Conservation (phyloP, 2,888 invertebrate genomes). For the Zygogramma bicolorata region DNA sequence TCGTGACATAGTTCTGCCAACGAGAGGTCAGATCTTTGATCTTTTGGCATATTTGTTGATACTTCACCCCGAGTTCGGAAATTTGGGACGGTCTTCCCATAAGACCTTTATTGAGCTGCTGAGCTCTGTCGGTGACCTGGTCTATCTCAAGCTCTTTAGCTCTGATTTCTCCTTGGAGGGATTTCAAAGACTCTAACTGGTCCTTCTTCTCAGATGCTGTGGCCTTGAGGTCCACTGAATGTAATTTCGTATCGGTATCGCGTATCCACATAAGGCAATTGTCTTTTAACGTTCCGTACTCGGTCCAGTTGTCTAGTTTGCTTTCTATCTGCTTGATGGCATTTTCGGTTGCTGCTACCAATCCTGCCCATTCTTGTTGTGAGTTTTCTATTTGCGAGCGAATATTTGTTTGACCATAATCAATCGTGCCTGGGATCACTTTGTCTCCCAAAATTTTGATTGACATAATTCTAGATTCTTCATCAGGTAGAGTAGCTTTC, state of each 20-base stretch:
- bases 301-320: constrained; percentile 91
- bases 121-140: constrained; percentile 90
- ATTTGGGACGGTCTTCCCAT: constrained; percentile 85
- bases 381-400: constrained; percentile 88
- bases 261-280: constrained; percentile 89
- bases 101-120: constrained; percentile 82
- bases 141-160: constrained; percentile 95
- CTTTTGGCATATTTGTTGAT: constrained; percentile 89
- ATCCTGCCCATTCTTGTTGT: constrained; percentile 90
- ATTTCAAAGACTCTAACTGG: constrained; percentile 84
- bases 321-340: constrained; percentile 84
- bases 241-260: constrained; percentile 87
- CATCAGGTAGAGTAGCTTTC: constrained; percentile 84
- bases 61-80: constrained; percentile 91
- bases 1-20: constrained; percentile 92
- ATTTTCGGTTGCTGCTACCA: constrained; percentile 80
- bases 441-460: constrained; percentile 88
- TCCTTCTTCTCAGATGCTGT: constrained; percentile 86
- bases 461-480: constrained; percentile 84
- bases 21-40: constrained; percentile 91
- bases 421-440: constrained; percentile 88
- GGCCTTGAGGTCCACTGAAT: constrained; percentile 88
- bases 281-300: constrained; percentile 89
- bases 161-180: constrained; percentile 87
- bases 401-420: constrained; percentile 86